phyloP scores from a whole-genome alignment of 2,888 invertebrate species.

The Keiferia lycopersicella region DNA sequence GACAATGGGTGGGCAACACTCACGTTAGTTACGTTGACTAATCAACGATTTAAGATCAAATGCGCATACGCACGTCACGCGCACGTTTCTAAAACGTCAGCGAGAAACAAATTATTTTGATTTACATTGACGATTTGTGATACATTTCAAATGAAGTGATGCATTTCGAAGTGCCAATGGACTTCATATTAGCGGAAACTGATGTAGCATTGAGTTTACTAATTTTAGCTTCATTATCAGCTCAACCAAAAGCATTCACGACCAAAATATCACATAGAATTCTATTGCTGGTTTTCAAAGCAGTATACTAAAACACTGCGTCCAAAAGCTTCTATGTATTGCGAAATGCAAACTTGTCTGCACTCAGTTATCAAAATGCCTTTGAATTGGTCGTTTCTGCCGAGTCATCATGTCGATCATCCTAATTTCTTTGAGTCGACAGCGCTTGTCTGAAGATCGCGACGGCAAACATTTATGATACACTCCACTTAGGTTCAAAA shows the following conservation, averaged over 20 bases:
- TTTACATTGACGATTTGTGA: background rate
- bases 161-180: background rate
- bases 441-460: conserved; percentile 61
- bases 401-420: conserved; percentile 70
- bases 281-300: background rate
- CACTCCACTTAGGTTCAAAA: conserved; percentile 41
- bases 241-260: background rate
- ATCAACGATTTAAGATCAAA: conserved; percentile 9
- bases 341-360: background rate
- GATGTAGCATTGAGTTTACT: background rate
- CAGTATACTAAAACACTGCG: background rate
- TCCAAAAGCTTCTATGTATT: background rate
- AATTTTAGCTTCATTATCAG: background rate
- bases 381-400: background rate
- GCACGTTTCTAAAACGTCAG: background rate
- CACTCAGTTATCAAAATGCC: background rate
- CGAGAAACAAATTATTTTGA: background rate
- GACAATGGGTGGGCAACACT: conserved; percentile 21
- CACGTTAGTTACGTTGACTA: conserved; percentile 7
- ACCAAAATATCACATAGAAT: background rate
- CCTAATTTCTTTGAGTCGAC: conserved; percentile 73
- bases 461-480: conserved; percentile 61
- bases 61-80: background rate
- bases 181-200: background rate
- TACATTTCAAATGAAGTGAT: background rate